These are phyloP conservation scores for Didymodactylos carnosus DNA, from an alignment of 2,888 invertebrate genomes.

Conservation along the genomic window DNA sequence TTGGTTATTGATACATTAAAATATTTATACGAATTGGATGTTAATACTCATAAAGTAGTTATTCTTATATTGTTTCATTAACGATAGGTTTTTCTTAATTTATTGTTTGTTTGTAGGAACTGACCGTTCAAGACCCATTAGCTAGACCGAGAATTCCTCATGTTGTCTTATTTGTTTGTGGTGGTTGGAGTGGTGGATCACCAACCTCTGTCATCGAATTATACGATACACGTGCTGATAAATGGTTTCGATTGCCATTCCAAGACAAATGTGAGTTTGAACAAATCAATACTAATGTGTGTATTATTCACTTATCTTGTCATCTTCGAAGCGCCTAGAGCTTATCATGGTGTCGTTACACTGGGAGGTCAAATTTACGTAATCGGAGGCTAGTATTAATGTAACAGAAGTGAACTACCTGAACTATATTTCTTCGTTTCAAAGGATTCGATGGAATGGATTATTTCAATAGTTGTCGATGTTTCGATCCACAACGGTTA, in stretches of 20 bases:
- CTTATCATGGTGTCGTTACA: slow-evolving; percentile 79
- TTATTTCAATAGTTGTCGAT: slow-evolving; percentile 64
- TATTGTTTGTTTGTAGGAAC: slow-evolving; percentile 5
- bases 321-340: slow-evolving; percentile 48
- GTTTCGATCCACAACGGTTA: slow-evolving; percentile 64
- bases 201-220: slow-evolving; percentile 46
- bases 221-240: slow-evolving; percentile 31
- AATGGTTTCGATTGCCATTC: slow-evolving; percentile 22
- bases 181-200: slow-evolving; percentile 50
- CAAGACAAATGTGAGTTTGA: not conserved
- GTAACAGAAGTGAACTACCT: not conserved
- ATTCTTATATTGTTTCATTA: not conserved
- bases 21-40: slow-evolving; percentile 73
- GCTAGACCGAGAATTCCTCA: slow-evolving; percentile 49
- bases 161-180: slow-evolving; percentile 38
- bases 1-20: slow-evolving; percentile 72
- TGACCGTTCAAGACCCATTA: slow-evolving; percentile 40
- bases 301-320: slow-evolving; percentile 8
- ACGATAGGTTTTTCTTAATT: too few relatives aligned
- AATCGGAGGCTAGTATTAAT: slow-evolving; percentile 68
- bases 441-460: slow-evolving; percentile 72
- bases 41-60: slow-evolving; percentile 57
- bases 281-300: slow-evolving; percentile 13
- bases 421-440: slow-evolving; percentile 26
- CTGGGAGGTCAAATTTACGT: slow-evolving; percentile 63